Conservation (phyloP, 2,797 vertebrate species). For the Natrix natrix region DNA sequence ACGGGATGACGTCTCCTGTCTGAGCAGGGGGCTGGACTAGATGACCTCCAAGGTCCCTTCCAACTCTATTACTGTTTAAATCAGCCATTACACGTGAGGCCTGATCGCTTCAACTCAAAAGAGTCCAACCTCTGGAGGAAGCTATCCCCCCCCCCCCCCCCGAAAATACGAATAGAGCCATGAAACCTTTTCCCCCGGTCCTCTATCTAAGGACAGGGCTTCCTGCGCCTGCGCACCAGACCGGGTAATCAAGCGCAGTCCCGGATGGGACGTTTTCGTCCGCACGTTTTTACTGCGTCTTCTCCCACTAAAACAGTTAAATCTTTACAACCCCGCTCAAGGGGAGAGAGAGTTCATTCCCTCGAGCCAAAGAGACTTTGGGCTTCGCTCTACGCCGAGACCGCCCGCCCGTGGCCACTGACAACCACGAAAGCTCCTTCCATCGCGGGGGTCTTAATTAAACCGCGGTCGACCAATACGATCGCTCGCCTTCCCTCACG, state of each 20-base stretch:
- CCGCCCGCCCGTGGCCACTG: background rate
- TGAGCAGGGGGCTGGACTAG: too few species aligned
- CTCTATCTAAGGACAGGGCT: too few species aligned
- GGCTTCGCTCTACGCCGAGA: background rate
- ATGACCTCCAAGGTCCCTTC: too few species aligned
- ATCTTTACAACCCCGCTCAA: background rate
- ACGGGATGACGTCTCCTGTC: background rate
- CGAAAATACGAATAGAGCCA: background rate
- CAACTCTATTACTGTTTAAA: too few species aligned
- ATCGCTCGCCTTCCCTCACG: background rate
- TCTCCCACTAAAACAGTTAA: background rate
- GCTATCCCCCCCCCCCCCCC: too few species aligned
- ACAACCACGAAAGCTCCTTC: background rate
- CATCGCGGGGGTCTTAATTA: background rate
- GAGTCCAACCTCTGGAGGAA: background rate
- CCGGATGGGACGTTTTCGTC: background rate
- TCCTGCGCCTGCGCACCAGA: background rate
- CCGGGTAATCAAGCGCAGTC: background rate
- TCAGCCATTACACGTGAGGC: background rate
- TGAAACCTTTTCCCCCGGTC: background rate
- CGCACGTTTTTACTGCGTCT: background rate
- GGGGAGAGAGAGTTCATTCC: background rate
- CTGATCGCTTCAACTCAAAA: background rate
- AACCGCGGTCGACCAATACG: background rate
- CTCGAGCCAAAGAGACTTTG: background rate